Evolutionary conservation across 1,140 invertebrate species (phyloP).

Genomic region (Penaeus indicus): DNA sequence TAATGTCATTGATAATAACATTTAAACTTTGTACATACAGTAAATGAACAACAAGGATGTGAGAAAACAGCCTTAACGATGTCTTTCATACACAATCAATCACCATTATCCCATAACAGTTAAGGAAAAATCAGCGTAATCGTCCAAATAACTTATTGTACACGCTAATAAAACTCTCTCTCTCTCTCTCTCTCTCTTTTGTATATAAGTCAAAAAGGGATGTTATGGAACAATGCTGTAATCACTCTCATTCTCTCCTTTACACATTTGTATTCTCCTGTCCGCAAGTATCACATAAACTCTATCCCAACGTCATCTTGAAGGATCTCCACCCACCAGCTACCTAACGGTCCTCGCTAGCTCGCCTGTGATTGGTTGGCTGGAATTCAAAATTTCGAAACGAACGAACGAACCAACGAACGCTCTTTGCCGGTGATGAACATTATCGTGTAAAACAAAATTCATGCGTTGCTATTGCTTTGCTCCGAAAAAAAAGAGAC

Average conservation of each 20-base stretch:
- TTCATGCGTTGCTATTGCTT: neutral
- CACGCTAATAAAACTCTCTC: too few species aligned
- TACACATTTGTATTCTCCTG: constrained; percentile 48
- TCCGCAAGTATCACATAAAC: constrained; percentile 49
- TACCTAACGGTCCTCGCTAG: too few species aligned
- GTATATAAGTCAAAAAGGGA: too few species aligned
- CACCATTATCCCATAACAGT: constrained; percentile 46
- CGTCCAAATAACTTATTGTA: neutral
- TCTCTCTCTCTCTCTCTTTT: too few species aligned
- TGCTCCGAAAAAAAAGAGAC: neutral
- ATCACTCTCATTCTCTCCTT: constrained; percentile 43
- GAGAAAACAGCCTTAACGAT: constrained; percentile 62
- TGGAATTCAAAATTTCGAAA: too few species aligned
- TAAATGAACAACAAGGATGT: constrained; percentile 62
- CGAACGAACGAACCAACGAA: too few species aligned
- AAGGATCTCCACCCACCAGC: neutral
- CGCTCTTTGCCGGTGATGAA: too few species aligned
- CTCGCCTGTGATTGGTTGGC: too few species aligned
- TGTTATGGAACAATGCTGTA: constrained; percentile 48
- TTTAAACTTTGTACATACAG: constrained; percentile 65
- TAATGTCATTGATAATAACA: constrained; percentile 63
- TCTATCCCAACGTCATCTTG: constrained; percentile 27
- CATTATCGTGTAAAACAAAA: too few species aligned
- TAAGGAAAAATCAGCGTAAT: neutral
- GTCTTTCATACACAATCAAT: constrained; percentile 40